Evolutionary conservation across 1,140 invertebrate species (phyloP), one percentile per base, ranked within the genome.

Genomic region (Orussus abietinus): DNA sequence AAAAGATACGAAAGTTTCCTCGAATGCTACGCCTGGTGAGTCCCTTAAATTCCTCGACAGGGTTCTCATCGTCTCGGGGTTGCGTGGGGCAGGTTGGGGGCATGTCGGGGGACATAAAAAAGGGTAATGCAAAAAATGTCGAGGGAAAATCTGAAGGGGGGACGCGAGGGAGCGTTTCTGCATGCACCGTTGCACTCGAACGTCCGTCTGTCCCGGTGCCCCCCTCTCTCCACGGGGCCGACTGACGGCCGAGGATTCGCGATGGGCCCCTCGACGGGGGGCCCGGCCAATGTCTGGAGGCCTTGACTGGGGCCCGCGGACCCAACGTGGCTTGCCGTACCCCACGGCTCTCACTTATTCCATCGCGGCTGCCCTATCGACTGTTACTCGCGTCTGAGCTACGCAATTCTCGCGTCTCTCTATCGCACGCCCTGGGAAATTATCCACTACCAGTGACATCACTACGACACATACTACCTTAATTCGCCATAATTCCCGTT

Each of bases 261-360:
- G 42, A 42, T 42, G 43, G 31, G 30, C 36, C 42, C 43, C 47
- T 17, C 40, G 37, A 47, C 48, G 38, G 45, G 51, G 47, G 51
- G 51, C 32, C 48, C 22, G 29, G 44, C 13, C 40, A 26, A 52
- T 59, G 61, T 64, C 61, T 64, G 55, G 55, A 58, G 59, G 53
- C 61, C 59, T 64, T 62, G 61, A 55, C 45, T 57, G 53, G 43
- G 38, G 44, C 48, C 45, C 41, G 39, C 19, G 29, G 17, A 20
- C 44, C 31, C 9, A 38, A 25, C 22, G 6, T 6, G 22, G 22
- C 22, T n/a, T n/a, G n/a, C 6, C 22, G 22, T 25, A n/a, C 22
- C 22, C 22, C 6, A 25, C 22, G 22, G 22, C 6, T n/a, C 22
- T 25, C 22, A n/a, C 22, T 25, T n/a, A 25, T n/a, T 25, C n/a